Conservation (phyloP, 2,888 invertebrate species). For the Scaeva pyrastri region DNA sequence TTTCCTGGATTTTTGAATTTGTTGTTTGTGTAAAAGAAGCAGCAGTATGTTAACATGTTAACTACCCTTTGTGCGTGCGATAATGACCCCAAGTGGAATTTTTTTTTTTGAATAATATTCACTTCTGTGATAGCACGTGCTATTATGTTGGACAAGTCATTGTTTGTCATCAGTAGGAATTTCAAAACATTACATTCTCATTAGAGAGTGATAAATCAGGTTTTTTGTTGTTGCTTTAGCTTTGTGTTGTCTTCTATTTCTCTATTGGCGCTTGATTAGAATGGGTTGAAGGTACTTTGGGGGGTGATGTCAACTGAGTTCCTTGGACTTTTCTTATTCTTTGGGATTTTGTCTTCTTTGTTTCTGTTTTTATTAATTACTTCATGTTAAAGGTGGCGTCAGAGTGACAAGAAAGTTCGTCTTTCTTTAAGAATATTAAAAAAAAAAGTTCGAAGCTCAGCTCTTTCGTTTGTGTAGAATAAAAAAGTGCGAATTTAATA, state of each 20-base stretch:
- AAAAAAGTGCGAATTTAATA: not conserved
- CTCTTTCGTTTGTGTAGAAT: conserved; percentile 58
- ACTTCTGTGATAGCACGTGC: conserved; percentile 60
- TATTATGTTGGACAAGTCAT: conserved; percentile 14
- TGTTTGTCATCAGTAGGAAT: conserved; percentile 25
- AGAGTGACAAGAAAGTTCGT: not conserved
- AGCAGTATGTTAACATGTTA: conserved; percentile 14
- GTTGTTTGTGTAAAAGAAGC: not conserved
- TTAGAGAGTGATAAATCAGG: conserved; percentile 24
- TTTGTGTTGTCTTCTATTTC: not conserved
- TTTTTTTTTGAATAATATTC: conserved; percentile 12
- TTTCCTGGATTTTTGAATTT: conserved; percentile 18
- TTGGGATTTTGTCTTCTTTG: not conserved
- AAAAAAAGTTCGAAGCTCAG: conserved; percentile 52
- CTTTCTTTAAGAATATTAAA: not conserved
- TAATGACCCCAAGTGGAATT: conserved; percentile 74
- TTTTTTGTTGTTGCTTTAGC: not conserved
- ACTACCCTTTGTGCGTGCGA: conserved; percentile 72
- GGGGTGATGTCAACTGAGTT: conserved; percentile 36
- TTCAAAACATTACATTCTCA: conserved; percentile 34
- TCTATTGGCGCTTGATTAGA: conserved; percentile 15
- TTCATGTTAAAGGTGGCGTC: not conserved
- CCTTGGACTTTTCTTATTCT: conserved; percentile 19
- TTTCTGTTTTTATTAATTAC: conserved; percentile 1
- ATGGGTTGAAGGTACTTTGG: conserved; percentile 26